These are phyloP conservation scores for Drosophila albomicans DNA, from an alignment of 1,140 invertebrate genomes.

Conservation along the genomic window DNA sequence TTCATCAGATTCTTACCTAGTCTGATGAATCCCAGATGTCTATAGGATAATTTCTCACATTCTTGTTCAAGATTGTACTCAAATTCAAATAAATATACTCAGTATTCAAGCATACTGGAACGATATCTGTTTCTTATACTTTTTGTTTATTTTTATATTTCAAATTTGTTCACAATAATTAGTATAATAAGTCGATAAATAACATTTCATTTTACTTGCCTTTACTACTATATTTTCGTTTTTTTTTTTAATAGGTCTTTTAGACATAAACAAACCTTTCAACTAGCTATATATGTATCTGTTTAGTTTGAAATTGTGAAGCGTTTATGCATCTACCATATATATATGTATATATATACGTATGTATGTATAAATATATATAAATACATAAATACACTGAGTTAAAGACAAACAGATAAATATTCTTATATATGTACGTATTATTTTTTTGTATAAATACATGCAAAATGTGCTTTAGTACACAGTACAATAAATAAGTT, in stretches of 20 bases:
- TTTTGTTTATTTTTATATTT: conserved; percentile 3
- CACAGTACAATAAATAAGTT: conserved; percentile 2
- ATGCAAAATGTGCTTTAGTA: conserved; percentile 3
- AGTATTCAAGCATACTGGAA: background rate
- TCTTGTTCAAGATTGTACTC: no score
- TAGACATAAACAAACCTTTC: conserved; percentile 2
- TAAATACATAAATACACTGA: background rate
- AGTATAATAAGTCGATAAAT: conserved; percentile 3
- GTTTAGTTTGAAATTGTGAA: conserved; percentile 1
- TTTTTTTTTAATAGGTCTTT: conserved; percentile 5
- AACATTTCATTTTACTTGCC: conserved; percentile 3
- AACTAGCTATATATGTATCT: conserved; percentile 2
- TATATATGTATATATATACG: background rate
- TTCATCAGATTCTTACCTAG: no score
- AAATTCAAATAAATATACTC: background rate
- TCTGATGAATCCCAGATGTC: no score
- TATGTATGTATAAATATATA: conserved; percentile 1
- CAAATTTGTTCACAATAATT: conserved; percentile 3
- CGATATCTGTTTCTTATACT: conserved; percentile 1
- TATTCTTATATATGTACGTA: background rate
- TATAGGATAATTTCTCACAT: no score
- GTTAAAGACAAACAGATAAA: background rate
- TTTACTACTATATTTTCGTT: conserved; percentile 2
- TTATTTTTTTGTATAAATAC: conserved; percentile 2
- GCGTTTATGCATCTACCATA: background rate